phyloP scores from a whole-genome alignment of 30 jellyfish, hydroid and myxozoan genomes.

The Aurelia sp. region DNA sequence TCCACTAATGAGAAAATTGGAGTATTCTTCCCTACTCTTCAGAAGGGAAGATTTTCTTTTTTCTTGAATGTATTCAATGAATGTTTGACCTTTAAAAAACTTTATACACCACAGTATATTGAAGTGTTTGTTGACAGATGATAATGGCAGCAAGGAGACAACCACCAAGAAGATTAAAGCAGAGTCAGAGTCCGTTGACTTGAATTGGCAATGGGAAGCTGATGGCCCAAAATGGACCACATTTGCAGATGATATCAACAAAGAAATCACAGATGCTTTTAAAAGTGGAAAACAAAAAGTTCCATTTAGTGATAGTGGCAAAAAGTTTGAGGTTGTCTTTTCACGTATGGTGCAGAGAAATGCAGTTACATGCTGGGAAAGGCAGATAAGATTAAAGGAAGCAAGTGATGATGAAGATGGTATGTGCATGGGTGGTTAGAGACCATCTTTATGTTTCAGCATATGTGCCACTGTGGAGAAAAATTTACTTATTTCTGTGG shows the following conservation, averaged over 20 bases:
- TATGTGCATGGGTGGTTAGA: not conserved
- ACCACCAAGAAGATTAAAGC: conserved; percentile 13
- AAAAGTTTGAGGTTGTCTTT: conserved; percentile 77
- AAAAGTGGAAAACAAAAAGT: conserved; percentile 48
- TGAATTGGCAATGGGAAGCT: conserved; percentile 86
- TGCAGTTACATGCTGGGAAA: conserved; percentile 79
- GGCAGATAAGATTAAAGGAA: conserved; percentile 67
- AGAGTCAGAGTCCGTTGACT: not conserved
- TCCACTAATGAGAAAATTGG: no score
- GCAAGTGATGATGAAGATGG: conserved; percentile 39
- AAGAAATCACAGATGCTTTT: conserved; percentile 69
- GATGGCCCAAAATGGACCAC: conserved; percentile 78
- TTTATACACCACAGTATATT: no score
- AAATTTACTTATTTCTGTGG: no score
- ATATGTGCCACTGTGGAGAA: not conserved
- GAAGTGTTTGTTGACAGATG: no score
- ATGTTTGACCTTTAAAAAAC: no score
- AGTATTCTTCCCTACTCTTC: no score
- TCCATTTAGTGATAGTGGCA: conserved; percentile 32
- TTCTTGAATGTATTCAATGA: no score
- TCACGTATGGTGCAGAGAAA: conserved; percentile 92
- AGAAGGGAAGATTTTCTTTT: no score
- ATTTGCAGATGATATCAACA: conserved; percentile 31
- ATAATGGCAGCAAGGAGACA: not conserved
- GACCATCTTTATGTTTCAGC: not conserved